A percentile compares a stretch with the other conserved stretches of the same genome.
Conservation (phyloP, 1,140 invertebrate species). For the Mycetomoellerius zeteki region DNA sequence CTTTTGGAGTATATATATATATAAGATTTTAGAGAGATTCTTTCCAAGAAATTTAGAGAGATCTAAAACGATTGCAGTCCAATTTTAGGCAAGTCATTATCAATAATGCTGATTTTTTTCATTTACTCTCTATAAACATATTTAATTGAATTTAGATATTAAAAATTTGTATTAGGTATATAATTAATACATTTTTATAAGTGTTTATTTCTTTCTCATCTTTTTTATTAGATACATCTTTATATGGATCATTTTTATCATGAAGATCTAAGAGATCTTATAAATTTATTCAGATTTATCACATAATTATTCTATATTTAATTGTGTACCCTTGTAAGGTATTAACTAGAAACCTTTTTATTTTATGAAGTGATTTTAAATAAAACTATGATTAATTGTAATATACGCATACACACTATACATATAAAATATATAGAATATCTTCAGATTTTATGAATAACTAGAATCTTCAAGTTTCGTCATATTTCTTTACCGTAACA, state of each 20-base stretch:
- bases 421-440: no score
- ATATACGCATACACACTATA: no score
- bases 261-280: neutral
- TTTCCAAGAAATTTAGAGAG: no score
- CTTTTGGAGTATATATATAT: no score
- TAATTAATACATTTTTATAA: neutral
- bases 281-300: slow-evolving; percentile 16
- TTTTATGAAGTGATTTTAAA: neutral
- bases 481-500: neutral
- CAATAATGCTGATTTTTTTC: neutral
- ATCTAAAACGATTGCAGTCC: no score
- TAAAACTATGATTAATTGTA: neutral
- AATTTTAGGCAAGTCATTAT: neutral
- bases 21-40: no score
- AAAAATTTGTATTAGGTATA: neutral
- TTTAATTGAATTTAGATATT: neutral
- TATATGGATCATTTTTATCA: neutral
- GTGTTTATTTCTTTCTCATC: neutral
- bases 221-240: neutral
- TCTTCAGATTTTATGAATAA: neutral
- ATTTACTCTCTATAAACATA: neutral
- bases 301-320: neutral
- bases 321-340: neutral
- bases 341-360: neutral
- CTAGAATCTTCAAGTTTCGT: neutral